phyloP scores from a whole-genome alignment of 2,888 invertebrate genomes.

The Cephonodes hylas region DNA sequence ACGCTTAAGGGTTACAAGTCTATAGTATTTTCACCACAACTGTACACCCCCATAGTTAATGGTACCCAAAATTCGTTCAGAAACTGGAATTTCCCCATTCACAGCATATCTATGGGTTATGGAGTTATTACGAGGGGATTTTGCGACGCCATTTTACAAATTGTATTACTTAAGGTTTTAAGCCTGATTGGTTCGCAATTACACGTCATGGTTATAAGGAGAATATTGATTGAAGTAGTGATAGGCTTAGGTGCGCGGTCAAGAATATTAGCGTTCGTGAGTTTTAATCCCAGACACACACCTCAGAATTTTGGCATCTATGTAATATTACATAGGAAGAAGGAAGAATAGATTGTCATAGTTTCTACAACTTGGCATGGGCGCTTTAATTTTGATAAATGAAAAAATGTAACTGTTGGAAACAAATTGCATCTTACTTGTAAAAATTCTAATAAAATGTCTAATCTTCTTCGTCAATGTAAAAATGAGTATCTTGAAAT shows the following conservation, averaged over 20 bases:
- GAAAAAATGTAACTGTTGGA: too few species aligned
- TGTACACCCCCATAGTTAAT: not conserved
- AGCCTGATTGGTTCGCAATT: not conserved
- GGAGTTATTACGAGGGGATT: not conserved
- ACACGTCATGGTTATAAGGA: not conserved
- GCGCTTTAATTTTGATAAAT: too few species aligned
- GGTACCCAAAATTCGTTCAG: not conserved
- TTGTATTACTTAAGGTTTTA: not conserved
- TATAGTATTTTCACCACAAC: not conserved
- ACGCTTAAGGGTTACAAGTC: too few species aligned
- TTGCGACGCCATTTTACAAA: not conserved
- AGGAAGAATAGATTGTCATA: too few species aligned
- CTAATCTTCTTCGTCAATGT: too few species aligned
- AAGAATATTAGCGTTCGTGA: too few species aligned
- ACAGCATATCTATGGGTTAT: constrained; percentile 2
- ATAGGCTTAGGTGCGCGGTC: too few species aligned
- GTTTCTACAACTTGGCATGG: too few species aligned
- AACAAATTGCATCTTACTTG: too few species aligned
- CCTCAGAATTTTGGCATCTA: not conserved
- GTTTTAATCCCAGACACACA: too few species aligned
- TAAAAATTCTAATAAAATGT: too few species aligned
- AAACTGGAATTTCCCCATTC: not conserved
- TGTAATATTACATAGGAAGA: not conserved
- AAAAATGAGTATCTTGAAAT: too few species aligned
- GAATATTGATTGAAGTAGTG: not conserved